A percentile compares a stretch with the other conserved stretches of the same genome.
phyloP scores from a whole-genome alignment of 2,888 invertebrate genomes.

The Morpho deidamia region DNA sequence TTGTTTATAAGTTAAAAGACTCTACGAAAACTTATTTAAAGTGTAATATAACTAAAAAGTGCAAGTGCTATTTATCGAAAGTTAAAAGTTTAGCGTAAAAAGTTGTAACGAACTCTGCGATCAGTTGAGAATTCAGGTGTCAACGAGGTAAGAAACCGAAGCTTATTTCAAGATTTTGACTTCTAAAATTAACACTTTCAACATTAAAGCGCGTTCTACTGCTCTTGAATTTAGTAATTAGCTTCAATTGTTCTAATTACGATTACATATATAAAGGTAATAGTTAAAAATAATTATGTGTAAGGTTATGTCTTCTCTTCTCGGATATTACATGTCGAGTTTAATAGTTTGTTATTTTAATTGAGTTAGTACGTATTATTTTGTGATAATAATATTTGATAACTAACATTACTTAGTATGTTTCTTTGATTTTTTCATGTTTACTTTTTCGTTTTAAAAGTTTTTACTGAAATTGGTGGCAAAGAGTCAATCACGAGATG shows the following conservation, averaged over 20 bases:
- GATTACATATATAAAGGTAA: conserved; percentile 38
- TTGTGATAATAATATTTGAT: not conserved
- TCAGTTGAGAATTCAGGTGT: conserved; percentile 74
- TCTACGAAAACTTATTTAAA: conserved; percentile 45
- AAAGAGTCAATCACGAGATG: not conserved
- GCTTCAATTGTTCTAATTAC: conserved; percentile 15
- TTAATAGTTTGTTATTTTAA: not conserved
- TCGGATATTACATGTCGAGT: conserved; percentile 27
- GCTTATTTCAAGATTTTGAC: conserved; percentile 58
- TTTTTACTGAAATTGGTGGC: conserved; percentile 13
- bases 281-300: conserved; percentile 65
- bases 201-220: conserved; percentile 35
- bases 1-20: conserved; percentile 62
- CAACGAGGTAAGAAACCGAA: conserved; percentile 75
- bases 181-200: conserved; percentile 54
- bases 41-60: conserved; percentile 48
- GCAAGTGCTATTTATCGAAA: conserved; percentile 48
- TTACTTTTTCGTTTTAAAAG: conserved; percentile 34
- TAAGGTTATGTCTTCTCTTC: conserved; percentile 63
- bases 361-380: not conserved
- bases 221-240: conserved; percentile 32
- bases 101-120: conserved; percentile 73
- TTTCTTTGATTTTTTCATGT: conserved; percentile 18
- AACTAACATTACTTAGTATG: not conserved
- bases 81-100: conserved; percentile 66